Conservation (phyloP, 2,888 invertebrate genomes). For the Aelia acuminata region DNA sequence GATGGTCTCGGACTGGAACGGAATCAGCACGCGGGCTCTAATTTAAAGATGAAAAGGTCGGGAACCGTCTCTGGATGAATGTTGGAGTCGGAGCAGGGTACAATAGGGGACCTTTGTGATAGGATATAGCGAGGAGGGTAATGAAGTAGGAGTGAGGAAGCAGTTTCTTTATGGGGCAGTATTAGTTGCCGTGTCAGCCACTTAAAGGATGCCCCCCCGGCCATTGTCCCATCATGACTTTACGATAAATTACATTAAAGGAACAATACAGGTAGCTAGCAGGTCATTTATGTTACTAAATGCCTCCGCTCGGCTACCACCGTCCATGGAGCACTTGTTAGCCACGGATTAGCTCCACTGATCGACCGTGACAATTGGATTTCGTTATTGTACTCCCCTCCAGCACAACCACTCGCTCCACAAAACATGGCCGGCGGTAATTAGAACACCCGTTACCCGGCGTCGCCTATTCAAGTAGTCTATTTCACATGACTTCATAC, state of each 20-base stretch:
- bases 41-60: slow-evolving; percentile 57
- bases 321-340: slow-evolving; percentile 61
- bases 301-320: slow-evolving; percentile 50
- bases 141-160: slow-evolving; percentile 56
- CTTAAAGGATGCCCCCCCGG: neutral
- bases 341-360: slow-evolving; percentile 63
- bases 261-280: slow-evolving; percentile 62
- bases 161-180: slow-evolving; percentile 51
- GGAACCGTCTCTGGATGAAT: slow-evolving; percentile 20
- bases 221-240: slow-evolving; percentile 54
- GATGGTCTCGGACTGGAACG: slow-evolving; percentile 44
- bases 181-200: slow-evolving; percentile 55
- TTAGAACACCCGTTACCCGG: slow-evolving; percentile 43
- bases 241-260: slow-evolving; percentile 64
- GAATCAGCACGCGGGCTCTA: slow-evolving; percentile 49
- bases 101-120: slow-evolving; percentile 41
- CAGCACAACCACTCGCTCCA: neutral
- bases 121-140: slow-evolving; percentile 32
- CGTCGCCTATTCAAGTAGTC: neutral
- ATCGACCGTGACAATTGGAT: slow-evolving; percentile 65
- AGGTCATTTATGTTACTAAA: slow-evolving; percentile 63
- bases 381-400: slow-evolving; percentile 62
- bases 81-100: neutral
- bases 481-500: slow-evolving; percentile 1
- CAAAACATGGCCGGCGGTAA: neutral